Evolutionary conservation across 2,113 vertebrate species (phyloP).

Genomic region (Crotalus viridis): DNA sequence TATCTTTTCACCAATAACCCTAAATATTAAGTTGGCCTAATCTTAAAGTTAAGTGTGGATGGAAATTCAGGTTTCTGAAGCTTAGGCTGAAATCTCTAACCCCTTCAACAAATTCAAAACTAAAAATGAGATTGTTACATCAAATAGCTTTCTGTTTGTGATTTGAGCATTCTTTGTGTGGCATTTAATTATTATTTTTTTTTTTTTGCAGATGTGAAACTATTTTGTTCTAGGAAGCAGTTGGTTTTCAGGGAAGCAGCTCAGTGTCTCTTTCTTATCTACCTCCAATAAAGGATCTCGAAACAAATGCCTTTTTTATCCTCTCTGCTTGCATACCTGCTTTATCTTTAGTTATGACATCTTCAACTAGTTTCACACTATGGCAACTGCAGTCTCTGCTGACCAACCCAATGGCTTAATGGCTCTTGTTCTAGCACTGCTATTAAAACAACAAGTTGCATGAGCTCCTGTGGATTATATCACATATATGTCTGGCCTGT

Average conservation of each 20-base stretch:
- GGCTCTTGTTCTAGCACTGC: background rate
- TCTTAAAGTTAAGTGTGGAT: background rate
- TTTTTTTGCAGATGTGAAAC: background rate
- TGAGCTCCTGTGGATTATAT: too few species aligned
- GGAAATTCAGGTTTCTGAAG: background rate
- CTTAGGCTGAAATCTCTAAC: background rate
- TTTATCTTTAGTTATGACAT: background rate
- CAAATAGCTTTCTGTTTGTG: background rate
- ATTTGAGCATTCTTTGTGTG: background rate
- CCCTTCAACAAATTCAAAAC: background rate
- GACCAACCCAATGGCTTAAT: background rate
- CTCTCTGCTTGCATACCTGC: background rate
- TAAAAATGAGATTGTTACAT: background rate
- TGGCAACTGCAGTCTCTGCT: background rate
- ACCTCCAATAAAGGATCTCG: background rate
- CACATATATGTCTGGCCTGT: conserved; percentile 9
- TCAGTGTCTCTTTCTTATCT: background rate
- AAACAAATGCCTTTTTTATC: background rate
- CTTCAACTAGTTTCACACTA: background rate
- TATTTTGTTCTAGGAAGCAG: background rate
- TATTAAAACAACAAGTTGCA: background rate
- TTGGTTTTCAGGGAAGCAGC: background rate
- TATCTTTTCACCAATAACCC: background rate
- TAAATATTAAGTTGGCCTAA: background rate
- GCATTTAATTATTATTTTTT: background rate